These are phyloP conservation scores for Paratrypauchen microcephalus DNA, from an alignment of 2,797 vertebrate genomes.

Conservation along the genomic window DNA sequence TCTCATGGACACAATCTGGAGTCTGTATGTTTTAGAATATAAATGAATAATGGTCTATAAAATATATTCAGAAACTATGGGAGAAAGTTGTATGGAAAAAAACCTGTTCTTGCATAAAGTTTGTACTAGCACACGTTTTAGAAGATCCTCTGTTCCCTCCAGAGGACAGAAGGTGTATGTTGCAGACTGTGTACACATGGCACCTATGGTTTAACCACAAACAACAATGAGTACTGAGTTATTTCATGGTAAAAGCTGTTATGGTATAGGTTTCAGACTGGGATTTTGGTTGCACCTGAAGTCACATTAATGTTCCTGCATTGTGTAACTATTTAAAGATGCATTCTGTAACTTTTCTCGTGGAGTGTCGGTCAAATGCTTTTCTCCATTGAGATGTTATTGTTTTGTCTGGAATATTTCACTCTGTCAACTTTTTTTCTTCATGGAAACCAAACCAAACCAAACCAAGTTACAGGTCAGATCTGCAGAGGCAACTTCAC, in stretches of 20 bases:
- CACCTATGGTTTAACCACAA: background rate
- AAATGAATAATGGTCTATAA: background rate
- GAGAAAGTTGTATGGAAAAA: background rate
- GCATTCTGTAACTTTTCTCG: no score
- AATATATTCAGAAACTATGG: background rate
- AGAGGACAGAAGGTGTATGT: background rate
- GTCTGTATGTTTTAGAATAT: background rate
- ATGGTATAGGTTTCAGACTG: background rate
- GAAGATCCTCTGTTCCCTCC: background rate
- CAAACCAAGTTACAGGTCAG: no score
- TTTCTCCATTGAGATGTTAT: no score
- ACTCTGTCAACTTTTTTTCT: no score
- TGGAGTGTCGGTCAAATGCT: no score
- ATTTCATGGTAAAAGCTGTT: background rate
- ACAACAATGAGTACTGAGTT: background rate
- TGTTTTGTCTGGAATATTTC: no score
- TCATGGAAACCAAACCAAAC: no score
- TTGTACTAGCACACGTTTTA: background rate
- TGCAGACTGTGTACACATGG: background rate
- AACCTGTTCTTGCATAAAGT: background rate
- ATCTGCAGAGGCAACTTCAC: no score
- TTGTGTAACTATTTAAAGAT: background rate
- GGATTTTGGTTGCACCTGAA: background rate
- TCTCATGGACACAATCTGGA: no score
- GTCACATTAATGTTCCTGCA: background rate